Evolutionary conservation across 2,888 invertebrate genomes (phyloP), one percentile per base, ranked within the genome.

Genomic region (Pammene aurita): DNA sequence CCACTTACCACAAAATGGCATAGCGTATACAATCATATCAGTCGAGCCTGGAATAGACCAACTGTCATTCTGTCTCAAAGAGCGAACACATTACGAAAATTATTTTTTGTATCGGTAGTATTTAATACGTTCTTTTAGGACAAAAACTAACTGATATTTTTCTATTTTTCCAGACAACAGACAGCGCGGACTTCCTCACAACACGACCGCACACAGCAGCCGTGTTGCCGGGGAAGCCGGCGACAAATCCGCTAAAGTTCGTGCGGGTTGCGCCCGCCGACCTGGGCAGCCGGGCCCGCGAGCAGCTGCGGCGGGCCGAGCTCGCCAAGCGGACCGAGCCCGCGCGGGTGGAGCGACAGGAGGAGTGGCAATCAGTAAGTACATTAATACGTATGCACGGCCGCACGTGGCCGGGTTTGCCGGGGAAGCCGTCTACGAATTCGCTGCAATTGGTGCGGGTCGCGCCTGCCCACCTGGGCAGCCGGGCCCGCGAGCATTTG

Each of bases 331-430:
- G 96, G 79, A 95, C 96, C 65, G 96, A 96, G 81, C 96, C 96
- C 79, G 95, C 96, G 72, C 93, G 95, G 71, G 95, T 96, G 78
- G 97, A 97, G 85, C 96, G 97, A 78, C 96, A 96, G 74, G 97
- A 97, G 89, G 97, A 97, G 84, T 97, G 97, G 97, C 97, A 97
- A 92, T 96, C 96, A 93, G 97, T 97, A 88, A 94, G 95, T 83
- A 34, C 13, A 14, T n/a, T 42, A 18, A 11, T 4, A 50, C 5
- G 14, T 48, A 14, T n/a, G 2, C 42, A 5, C 42, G 10, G 42
- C 13, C 5, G 13, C 42, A 10, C 13, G 6, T 6, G 6, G 38
- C 7, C 0, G 7, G 38, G n/a, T n/a, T 26, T 26, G 26, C 4
- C 26, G 26, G 26, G 97, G 76, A 96, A 96, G 87, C 97, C 97